Percentiles rank a stretch among this genome's conserved stretches.
Evolutionary conservation across 2,888 invertebrate species (phyloP).

Genomic region (Syrphus vitripennis): DNA sequence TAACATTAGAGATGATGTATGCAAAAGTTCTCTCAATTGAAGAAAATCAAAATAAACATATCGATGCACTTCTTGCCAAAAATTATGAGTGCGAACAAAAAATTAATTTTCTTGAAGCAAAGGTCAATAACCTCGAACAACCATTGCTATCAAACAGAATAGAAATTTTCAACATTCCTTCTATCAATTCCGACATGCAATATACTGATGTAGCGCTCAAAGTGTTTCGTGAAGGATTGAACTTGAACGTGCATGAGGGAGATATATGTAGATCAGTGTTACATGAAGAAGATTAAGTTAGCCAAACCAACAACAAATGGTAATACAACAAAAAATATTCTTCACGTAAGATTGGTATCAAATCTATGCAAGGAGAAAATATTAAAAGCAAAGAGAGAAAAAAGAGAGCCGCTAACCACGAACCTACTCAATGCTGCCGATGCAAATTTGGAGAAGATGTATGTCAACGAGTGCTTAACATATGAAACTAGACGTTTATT

Average conservation of each 20-base stretch:
- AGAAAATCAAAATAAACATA: too few species aligned
- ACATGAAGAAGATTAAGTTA: neutral
- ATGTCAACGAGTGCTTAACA: neutral
- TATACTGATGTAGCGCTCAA: constrained; percentile 11
- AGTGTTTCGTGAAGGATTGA: too few species aligned
- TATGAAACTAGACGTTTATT: neutral
- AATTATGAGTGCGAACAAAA: neutral
- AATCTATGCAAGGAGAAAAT: too few species aligned
- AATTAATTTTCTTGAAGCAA: neutral
- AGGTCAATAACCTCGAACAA: neutral
- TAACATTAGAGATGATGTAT: too few species aligned
- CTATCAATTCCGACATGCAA: neutral
- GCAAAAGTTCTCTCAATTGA: too few species aligned
- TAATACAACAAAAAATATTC: neutral
- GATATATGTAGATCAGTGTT: constrained; percentile 10
- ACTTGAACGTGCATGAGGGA: neutral
- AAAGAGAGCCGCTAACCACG: too few species aligned
- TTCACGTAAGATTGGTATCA: too few species aligned
- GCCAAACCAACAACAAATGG: constrained; percentile 2
- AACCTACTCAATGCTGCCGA: too few species aligned
- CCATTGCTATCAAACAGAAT: neutral
- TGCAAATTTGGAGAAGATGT: constrained; percentile 8
- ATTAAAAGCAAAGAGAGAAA: too few species aligned
- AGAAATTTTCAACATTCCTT: constrained; percentile 10
- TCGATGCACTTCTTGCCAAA: too few species aligned